These are phyloP conservation scores for Pachyuromys duprasi DNA, from an alignment of 2,797 vertebrate species.

Conservation along the genomic window DNA sequence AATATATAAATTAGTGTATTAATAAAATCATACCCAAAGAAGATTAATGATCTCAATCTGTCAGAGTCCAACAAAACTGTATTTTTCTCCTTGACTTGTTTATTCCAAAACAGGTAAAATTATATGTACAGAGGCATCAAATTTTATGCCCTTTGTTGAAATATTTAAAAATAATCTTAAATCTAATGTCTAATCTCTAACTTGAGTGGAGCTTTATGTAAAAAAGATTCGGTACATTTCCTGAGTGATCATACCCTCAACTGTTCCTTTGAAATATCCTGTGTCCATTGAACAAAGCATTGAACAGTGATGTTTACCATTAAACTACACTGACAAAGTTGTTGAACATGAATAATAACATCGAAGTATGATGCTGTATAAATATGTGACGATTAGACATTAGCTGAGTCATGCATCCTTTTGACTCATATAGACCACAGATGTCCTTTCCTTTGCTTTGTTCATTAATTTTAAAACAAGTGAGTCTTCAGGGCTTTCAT, in stretches of 20 bases:
- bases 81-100: background rate
- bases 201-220: background rate
- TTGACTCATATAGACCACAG: background rate
- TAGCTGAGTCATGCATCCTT: background rate
- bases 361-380: background rate
- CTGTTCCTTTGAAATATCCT: background rate
- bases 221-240: background rate
- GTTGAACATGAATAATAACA: slow-evolving; percentile 12
- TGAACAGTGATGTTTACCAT: background rate
- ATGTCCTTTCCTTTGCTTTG: slow-evolving; percentile 21
- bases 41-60: background rate
- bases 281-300: background rate
- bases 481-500: slow-evolving; percentile 53
- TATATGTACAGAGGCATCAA: background rate
- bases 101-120: background rate
- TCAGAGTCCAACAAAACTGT: background rate
- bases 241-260: background rate
- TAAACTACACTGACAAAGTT: slow-evolving; percentile 40
- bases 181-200: background rate
- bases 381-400: background rate
- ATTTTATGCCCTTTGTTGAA: background rate
- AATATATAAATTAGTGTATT: too few relatives aligned
- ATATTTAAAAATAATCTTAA: background rate
- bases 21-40: background rate
- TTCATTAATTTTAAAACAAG: slow-evolving; percentile 66